Evolutionary conservation across 1,140 invertebrate genomes (phyloP).

Genomic region (Saccostrea echinata): DNA sequence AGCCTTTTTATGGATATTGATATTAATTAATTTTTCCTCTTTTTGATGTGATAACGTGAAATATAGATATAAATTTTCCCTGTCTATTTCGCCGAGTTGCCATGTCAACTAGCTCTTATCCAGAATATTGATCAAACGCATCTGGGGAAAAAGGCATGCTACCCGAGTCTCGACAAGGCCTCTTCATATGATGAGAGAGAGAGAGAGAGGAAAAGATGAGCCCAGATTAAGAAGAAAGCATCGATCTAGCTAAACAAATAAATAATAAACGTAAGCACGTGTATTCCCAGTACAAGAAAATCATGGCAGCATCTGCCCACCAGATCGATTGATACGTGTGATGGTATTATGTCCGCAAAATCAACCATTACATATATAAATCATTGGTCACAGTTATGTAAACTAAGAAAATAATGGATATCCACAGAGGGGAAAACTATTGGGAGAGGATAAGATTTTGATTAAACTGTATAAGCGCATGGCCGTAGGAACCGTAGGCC

Average conservation of each 20-base stretch:
- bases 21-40: neutral
- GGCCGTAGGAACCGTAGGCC: no score
- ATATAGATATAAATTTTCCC: neutral
- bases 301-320: neutral
- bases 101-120: neutral
- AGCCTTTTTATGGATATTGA: neutral
- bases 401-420: constrained; percentile 3
- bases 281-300: neutral
- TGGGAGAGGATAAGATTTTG: neutral
- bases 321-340: neutral
- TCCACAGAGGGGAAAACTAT: neutral
- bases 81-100: neutral
- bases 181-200: neutral
- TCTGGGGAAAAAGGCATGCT: neutral
- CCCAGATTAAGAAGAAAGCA: neutral
- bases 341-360: constrained; percentile 20
- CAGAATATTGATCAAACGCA: constrained; percentile 6
- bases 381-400: constrained; percentile 22
- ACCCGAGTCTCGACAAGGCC: neutral
- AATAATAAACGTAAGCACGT: constrained; percentile 13
- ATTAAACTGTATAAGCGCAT: neutral
- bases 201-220: neutral
- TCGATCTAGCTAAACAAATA: constrained; percentile 28
- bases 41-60: constrained; percentile 24
- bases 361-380: neutral